Percentiles rank a stretch among this genome's conserved stretches.
phyloP scores from a whole-genome alignment of 2,888 invertebrate species.

The Melinaea menophilus region DNA sequence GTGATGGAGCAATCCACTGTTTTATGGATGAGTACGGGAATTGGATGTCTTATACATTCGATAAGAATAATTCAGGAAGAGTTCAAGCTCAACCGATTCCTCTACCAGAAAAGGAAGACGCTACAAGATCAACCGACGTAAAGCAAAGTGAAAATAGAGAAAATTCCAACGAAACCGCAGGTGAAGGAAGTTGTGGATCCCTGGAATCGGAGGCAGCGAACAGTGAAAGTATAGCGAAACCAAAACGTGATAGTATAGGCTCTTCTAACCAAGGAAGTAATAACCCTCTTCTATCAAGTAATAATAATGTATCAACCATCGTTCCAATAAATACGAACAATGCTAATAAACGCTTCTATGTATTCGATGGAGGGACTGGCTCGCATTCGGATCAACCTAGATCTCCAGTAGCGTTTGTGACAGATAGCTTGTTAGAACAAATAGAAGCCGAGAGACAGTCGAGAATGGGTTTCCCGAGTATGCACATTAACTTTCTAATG shows the following conservation, averaged over 20 bases:
- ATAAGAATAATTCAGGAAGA: conserved; percentile 82
- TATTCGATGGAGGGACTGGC: conserved; percentile 68
- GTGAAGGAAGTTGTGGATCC: conserved; percentile 72
- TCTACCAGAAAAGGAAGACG: conserved; percentile 58
- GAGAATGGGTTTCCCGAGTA: conserved; percentile 70
- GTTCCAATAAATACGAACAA: conserved; percentile 68
- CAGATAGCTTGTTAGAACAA: conserved; percentile 70
- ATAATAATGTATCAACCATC: conserved; percentile 66
- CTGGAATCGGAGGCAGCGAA: conserved; percentile 68
- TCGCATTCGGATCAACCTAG: conserved; percentile 62
- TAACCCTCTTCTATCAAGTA: conserved; percentile 68
- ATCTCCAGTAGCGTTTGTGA: conserved; percentile 69
- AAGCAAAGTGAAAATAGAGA: conserved; percentile 59
- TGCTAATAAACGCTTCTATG: conserved; percentile 67
- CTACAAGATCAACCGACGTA: conserved; percentile 45
- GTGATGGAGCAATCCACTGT: conserved; percentile 90
- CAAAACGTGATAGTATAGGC: conserved; percentile 66
- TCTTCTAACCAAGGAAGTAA: conserved; percentile 75
- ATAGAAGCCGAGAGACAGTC: conserved; percentile 70
- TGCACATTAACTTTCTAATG: conserved; percentile 72
- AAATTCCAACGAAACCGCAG: conserved; percentile 61
- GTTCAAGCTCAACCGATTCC: conserved; percentile 65
- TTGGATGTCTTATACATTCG: conserved; percentile 90
- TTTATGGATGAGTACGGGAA: conserved; percentile 91
- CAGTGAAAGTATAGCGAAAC: conserved; percentile 57